A percentile compares a stretch with the other conserved stretches of the same genome.
Evolutionary conservation across 2,888 invertebrate species (phyloP).

Genomic region (Orthosia gracilis): DNA sequence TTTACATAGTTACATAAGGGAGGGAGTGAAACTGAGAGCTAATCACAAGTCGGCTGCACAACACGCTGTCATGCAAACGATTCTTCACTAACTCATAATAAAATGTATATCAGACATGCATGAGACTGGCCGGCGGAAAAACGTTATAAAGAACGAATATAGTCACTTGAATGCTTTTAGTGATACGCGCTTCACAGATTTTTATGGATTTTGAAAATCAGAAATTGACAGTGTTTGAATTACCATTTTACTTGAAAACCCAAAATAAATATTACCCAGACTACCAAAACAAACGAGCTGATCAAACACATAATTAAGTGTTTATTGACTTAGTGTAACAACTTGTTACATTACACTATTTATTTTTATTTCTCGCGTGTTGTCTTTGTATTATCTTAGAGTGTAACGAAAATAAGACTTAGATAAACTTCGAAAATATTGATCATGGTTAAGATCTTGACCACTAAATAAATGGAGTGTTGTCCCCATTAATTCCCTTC

Average conservation of each 20-base stretch:
- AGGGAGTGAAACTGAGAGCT: no score
- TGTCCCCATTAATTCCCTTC: not conserved
- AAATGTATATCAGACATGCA: not conserved
- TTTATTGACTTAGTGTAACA: not conserved
- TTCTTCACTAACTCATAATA: not conserved
- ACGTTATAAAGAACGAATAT: not conserved
- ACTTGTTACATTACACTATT: no score
- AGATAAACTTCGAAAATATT: not conserved
- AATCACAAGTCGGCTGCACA: no score
- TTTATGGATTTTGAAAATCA: not conserved
- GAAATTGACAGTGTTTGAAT: not conserved
- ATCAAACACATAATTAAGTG: not conserved
- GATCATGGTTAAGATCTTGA: not conserved
- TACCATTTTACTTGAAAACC: not conserved
- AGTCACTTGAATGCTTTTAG: not conserved
- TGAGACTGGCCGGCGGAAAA: not conserved
- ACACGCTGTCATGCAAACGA: no score
- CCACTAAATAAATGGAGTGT: constrained; percentile 4
- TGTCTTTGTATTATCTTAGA: no score
- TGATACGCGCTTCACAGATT: not conserved
- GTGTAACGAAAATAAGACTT: no score
- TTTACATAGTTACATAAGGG: no score
- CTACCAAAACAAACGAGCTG: not conserved
- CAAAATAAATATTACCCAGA: not conserved
- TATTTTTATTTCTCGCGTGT: no score